Percentiles rank a stretch among this genome's conserved stretches.
Evolutionary conservation across 2,797 vertebrate species (phyloP).

Genomic region (Micropoecilia bifurca): DNA sequence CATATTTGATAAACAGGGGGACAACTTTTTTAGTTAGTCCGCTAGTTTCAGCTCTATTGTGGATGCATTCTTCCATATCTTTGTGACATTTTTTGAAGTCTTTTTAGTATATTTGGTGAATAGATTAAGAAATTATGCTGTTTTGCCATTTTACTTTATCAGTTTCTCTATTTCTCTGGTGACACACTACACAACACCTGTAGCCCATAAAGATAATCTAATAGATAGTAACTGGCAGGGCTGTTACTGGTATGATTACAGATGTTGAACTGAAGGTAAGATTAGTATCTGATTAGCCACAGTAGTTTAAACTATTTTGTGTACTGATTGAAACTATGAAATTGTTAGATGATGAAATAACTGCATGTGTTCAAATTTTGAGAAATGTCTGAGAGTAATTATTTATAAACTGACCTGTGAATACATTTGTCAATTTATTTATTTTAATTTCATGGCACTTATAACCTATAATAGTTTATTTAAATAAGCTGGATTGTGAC

Average conservation of each 20-base stretch:
- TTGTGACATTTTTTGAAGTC: background rate
- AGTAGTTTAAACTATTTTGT: background rate
- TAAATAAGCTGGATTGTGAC: background rate
- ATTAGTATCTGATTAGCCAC: background rate
- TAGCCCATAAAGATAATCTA: background rate
- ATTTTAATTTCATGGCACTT: background rate
- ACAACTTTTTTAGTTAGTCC: background rate
- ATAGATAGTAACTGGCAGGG: background rate
- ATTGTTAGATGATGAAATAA: background rate
- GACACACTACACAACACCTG: background rate
- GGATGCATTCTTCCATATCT: background rate
- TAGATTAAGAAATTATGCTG: background rate
- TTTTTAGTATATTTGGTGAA: background rate
- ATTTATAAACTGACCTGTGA: background rate
- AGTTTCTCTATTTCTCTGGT: background rate
- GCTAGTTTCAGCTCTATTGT: background rate
- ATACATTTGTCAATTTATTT: background rate
- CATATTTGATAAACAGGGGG: background rate
- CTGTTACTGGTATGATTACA: background rate
- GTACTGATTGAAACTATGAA: background rate
- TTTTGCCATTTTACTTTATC: background rate
- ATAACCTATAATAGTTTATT: background rate
- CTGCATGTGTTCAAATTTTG: background rate
- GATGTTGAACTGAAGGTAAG: background rate
- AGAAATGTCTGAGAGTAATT: background rate